Conservation (phyloP, 2,113 vertebrate genomes). For the Eulemur rufifrons region DNA sequence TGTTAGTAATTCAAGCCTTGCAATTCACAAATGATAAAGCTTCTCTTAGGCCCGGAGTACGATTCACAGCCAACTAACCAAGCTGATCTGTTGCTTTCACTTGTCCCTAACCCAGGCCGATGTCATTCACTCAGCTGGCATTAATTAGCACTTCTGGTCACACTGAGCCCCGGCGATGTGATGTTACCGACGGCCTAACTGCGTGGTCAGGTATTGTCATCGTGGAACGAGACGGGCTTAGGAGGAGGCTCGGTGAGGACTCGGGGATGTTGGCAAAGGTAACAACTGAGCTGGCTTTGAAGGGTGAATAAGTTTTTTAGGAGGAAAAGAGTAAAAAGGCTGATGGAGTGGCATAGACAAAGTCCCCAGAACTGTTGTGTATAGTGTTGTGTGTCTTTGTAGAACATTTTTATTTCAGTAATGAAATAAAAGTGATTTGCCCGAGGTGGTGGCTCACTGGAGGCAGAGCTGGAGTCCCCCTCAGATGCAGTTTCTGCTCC, state of each 20-base stretch:
- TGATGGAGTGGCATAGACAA: too few relatives aligned
- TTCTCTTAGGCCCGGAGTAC: too few relatives aligned
- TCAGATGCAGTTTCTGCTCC: neutral
- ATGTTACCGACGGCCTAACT: neutral
- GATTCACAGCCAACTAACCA: neutral
- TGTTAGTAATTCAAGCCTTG: neutral
- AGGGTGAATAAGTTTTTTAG: neutral
- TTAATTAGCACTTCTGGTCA: neutral
- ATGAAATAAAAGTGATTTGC: neutral
- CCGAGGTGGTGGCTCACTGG: neutral
- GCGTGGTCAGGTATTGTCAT: accelerated
- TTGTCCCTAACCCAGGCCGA: neutral
- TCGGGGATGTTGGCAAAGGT: neutral
- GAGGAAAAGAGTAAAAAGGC: neutral
- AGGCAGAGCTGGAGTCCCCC: neutral
- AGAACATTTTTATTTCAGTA: neutral
- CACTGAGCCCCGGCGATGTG: neutral
- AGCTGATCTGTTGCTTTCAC: neutral
- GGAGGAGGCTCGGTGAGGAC: neutral
- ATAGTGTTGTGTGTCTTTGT: neutral
- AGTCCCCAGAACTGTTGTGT: neutral
- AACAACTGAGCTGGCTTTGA: neutral
- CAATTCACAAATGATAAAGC: neutral
- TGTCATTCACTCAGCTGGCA: neutral
- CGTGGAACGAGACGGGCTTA: neutral